Evolutionary conservation across 2,113 vertebrate species (phyloP).

Genomic region (Callocephalon fimbriatum): DNA sequence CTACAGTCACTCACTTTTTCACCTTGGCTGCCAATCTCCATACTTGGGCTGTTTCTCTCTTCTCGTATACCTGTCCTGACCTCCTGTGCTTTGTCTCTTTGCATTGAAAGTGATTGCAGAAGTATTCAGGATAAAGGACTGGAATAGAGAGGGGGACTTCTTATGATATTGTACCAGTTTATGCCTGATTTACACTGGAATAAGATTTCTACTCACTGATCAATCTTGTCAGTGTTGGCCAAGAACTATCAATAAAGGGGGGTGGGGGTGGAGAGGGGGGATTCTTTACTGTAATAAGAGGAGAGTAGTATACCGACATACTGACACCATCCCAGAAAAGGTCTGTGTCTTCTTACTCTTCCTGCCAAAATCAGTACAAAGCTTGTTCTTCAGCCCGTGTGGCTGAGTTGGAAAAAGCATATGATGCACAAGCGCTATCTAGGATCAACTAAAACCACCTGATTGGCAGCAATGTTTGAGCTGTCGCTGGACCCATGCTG

Average conservation of each 20-base stretch:
- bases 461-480: rapidly evolving
- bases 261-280: not conserved
- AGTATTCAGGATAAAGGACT: not conserved
- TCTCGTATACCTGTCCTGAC: not conserved
- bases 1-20: not conserved
- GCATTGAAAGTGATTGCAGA: not conserved
- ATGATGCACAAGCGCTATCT: not conserved
- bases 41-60: not conserved
- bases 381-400: not conserved
- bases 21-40: not conserved
- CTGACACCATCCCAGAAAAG: not conserved
- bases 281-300: not conserved
- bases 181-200: not conserved
- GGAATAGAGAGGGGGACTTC: not conserved
- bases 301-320: not conserved
- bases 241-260: not conserved
- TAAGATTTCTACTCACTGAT: not conserved
- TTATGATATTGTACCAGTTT: not conserved
- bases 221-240: not conserved
- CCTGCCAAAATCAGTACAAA: not conserved
- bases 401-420: not conserved
- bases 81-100: not conserved
- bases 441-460: not conserved
- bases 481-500: not conserved
- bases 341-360: not conserved